Evolutionary conservation across 2,888 invertebrate species (phyloP).

Genomic region (Atethmia centrago): DNA sequence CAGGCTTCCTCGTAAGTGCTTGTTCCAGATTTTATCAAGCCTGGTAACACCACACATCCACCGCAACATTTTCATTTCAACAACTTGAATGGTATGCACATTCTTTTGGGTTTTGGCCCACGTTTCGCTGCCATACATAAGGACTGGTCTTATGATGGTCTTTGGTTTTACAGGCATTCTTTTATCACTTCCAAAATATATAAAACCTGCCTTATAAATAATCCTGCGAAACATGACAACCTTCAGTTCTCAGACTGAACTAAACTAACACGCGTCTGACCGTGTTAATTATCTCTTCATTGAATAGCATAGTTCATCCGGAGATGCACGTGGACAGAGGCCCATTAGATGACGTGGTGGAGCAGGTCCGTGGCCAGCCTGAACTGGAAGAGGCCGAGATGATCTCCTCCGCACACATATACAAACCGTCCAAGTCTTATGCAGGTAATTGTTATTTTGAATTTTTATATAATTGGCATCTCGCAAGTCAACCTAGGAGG

Average conservation of each 20-base stretch:
- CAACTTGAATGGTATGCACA: no score
- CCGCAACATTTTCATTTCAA: no score
- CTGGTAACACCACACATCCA: no score
- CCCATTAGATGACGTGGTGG: constrained; percentile 86
- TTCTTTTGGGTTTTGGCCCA: no score
- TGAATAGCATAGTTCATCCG: constrained; percentile 78
- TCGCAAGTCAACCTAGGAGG: no score
- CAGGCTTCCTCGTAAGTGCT: no score
- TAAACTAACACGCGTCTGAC: not conserved
- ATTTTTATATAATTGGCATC: no score
- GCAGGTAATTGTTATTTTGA: constrained; percentile 71
- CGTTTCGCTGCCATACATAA: no score
- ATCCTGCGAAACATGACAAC: not conserved
- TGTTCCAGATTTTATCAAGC: no score
- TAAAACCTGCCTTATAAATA: not conserved
- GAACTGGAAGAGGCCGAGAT: constrained; percentile 88
- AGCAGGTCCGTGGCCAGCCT: constrained; percentile 86
- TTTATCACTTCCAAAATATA: not conserved
- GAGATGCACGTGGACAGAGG: constrained; percentile 84
- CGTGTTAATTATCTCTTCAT: constrained; percentile 26
- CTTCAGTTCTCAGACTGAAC: not conserved
- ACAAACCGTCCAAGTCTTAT: constrained; percentile 80
- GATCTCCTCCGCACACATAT: constrained; percentile 81
- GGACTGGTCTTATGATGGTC: no score
- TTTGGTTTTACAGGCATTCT: no score